Evolutionary conservation across 2,113 vertebrate species (phyloP).

Genomic region (Neogale vison): DNA sequence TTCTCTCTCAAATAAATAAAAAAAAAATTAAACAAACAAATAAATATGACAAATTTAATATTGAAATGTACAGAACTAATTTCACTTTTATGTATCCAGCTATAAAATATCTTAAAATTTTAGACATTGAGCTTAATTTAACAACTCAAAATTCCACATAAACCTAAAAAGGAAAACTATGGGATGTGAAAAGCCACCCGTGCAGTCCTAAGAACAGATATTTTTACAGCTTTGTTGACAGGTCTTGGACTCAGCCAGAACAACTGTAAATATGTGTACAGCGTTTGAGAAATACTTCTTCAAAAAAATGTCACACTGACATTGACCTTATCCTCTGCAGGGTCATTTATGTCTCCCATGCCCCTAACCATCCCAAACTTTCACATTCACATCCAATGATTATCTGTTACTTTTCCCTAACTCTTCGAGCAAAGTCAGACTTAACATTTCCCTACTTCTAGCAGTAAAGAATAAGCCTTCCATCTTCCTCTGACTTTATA

Average conservation of each 20-base stretch:
- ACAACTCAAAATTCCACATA: background rate
- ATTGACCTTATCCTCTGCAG: background rate
- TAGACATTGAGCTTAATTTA: background rate
- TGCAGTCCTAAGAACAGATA: background rate
- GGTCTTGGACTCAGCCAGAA: background rate
- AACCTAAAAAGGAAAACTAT: background rate
- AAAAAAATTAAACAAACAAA: too few species aligned
- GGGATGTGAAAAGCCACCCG: background rate
- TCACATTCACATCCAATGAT: background rate
- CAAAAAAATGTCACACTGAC: background rate
- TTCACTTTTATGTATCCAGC: background rate
- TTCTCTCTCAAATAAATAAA: too few species aligned
- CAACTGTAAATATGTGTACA: background rate
- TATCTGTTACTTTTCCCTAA: background rate
- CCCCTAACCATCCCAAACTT: background rate
- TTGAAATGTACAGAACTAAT: background rate
- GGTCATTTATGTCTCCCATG: background rate
- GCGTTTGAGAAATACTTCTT: background rate
- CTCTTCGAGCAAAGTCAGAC: constrained; percentile 24
- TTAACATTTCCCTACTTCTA: background rate
- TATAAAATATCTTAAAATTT: constrained; percentile 14
- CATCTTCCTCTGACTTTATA: background rate
- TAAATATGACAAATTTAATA: background rate
- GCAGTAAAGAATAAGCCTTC: background rate
- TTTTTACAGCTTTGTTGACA: background rate